Conservation (phyloP, 2,888 invertebrate species). For the Nemotelus nigrinus region DNA sequence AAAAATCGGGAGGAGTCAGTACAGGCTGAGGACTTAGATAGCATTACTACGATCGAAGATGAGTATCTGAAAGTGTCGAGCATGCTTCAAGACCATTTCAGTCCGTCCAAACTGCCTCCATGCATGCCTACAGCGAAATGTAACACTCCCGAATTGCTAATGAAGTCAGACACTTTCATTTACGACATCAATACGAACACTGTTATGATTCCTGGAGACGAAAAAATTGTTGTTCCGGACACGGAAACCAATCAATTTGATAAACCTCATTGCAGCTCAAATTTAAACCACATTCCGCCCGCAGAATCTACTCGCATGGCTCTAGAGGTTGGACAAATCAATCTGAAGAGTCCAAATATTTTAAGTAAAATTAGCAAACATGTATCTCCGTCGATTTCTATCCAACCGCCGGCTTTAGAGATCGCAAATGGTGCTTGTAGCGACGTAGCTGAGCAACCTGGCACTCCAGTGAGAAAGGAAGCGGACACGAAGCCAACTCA, state of each 20-base stretch:
- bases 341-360: background rate
- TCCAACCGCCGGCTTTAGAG: conserved; percentile 38
- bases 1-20: background rate
- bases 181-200: conserved; percentile 58
- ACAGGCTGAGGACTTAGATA: conserved; percentile 35
- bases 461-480: conserved; percentile 5
- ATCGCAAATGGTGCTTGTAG: background rate
- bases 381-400: conserved; percentile 21
- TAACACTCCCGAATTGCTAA: conserved; percentile 53
- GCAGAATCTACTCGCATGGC: background rate
- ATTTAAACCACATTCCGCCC: background rate
- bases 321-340: background rate
- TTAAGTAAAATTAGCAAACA: background rate
- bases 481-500: conserved; percentile 49
- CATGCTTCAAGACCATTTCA: conserved; percentile 45
- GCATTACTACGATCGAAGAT: conserved; percentile 42
- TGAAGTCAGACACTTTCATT: conserved; percentile 60
- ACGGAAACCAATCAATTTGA: background rate
- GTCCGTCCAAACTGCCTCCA: conserved; percentile 18
- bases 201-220: conserved; percentile 52
- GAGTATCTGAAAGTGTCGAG: conserved; percentile 51
- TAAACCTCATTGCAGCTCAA: background rate
- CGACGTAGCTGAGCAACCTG: background rate
- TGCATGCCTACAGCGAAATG: background rate
- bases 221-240: background rate